A percentile compares a stretch with the other conserved stretches of the same genome.
Conservation (phyloP, 2,113 vertebrate genomes). For the Helogale parvula region DNA sequence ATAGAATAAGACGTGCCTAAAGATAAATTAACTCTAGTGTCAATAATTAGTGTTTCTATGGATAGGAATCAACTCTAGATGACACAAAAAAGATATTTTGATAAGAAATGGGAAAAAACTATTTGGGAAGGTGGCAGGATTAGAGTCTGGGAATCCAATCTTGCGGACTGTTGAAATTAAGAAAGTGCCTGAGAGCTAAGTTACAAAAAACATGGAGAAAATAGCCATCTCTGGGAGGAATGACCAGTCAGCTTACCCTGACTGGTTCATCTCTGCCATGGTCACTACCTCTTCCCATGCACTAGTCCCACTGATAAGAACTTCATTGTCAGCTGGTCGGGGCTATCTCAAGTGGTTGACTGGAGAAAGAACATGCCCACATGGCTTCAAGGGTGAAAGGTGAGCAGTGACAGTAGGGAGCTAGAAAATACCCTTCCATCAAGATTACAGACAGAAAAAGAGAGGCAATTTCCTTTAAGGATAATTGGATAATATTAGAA, state of each 20-base stretch:
- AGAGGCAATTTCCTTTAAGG: background rate
- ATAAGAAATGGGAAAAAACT: background rate
- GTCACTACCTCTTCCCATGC: background rate
- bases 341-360: background rate
- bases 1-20: background rate
- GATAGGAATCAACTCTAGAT: background rate
- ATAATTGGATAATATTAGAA: background rate
- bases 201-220: background rate
- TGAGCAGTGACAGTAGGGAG: fast-evolving
- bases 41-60: background rate
- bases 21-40: background rate
- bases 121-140: background rate
- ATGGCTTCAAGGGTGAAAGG: background rate
- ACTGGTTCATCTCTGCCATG: background rate
- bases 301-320: background rate
- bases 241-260: background rate
- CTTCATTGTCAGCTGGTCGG: background rate
- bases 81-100: background rate
- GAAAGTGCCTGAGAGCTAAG: background rate
- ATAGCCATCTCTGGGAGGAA: background rate
- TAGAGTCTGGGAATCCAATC: background rate
- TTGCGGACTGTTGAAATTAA: background rate
- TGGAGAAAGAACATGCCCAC: background rate
- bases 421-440: background rate
- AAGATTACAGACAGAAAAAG: background rate